Percentiles rank a stretch among this genome's conserved stretches.
These are phyloP conservation scores for Danio kyathit DNA, from an alignment of 2,797 vertebrate species.

Conservation along the genomic window DNA sequence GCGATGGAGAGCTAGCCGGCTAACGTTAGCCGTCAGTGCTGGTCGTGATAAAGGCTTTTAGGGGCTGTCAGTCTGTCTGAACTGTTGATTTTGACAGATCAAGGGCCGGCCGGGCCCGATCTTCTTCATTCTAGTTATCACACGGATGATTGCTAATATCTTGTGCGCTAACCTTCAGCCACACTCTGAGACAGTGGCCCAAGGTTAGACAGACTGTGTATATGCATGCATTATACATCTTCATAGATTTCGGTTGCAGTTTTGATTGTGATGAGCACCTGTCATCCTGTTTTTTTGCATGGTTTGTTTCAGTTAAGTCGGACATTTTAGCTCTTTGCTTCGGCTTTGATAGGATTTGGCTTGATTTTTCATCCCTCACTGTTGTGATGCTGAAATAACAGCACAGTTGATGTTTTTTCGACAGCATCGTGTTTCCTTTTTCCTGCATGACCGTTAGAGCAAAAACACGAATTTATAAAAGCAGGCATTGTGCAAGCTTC, in stretches of 20 bases:
- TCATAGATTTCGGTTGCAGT: neutral
- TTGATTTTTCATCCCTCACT: neutral
- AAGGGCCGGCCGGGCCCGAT: neutral
- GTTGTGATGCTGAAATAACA: neutral
- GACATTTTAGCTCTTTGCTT: conserved; percentile 35
- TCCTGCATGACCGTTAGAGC: neutral
- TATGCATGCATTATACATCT: neutral
- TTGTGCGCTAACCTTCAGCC: conserved; percentile 36
- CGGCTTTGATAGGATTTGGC: conserved; percentile 14
- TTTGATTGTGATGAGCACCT: conserved; percentile 1
- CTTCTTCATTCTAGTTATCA: neutral
- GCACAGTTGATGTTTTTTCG: neutral
- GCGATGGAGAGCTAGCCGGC: conserved; percentile 62
- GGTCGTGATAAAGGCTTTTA: conserved; percentile 12
- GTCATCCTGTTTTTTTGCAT: conserved; percentile 18
- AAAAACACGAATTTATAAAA: neutral
- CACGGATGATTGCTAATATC: neutral
- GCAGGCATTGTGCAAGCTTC: neutral
- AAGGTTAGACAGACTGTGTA: conserved; percentile 34
- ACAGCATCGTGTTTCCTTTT: neutral
- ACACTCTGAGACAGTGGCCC: conserved; percentile 21
- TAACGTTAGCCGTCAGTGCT: conserved; percentile 40
- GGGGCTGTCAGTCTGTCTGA: conserved; percentile 25
- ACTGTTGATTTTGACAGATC: conserved; percentile 14
- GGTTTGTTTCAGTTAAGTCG: conserved; percentile 8